Percentiles rank a stretch among this genome's conserved stretches.
Evolutionary conservation across 2,113 vertebrate species (phyloP).

Genomic region (Syngnathus floridae): DNA sequence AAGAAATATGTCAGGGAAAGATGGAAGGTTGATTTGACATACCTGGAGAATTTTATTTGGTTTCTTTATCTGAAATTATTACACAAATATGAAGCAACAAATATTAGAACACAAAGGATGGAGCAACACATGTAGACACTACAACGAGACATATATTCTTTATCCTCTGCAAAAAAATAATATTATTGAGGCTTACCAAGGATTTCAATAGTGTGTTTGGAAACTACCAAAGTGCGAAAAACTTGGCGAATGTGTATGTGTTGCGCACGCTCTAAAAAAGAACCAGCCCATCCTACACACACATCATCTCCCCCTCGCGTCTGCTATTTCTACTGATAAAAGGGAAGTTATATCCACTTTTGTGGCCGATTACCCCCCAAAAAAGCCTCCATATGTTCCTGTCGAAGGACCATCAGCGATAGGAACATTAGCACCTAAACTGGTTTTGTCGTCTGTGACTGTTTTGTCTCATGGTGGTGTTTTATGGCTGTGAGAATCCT

Average conservation of each 20-base stretch:
- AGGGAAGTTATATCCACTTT: constrained; percentile 15
- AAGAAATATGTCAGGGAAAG: constrained; percentile 22
- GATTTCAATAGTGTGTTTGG: too few species aligned
- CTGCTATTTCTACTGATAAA: constrained; percentile 8
- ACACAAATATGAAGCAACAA: too few species aligned
- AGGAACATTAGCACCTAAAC: constrained; percentile 30
- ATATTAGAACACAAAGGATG: background rate
- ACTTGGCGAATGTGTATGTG: background rate
- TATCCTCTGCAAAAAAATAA: too few species aligned
- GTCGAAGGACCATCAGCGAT: constrained; percentile 25
- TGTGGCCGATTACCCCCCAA: constrained; percentile 23
- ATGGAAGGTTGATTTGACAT: constrained; percentile 30
- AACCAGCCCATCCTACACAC: constrained; percentile 31
- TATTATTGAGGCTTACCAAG: too few species aligned
- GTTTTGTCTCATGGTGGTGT: constrained; percentile 23
- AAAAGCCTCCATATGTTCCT: constrained; percentile 30
- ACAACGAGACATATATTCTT: too few species aligned
- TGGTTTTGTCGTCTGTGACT: constrained; percentile 32
- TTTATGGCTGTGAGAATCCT: constrained; percentile 31
- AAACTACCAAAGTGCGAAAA: too few species aligned
- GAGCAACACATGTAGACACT: background rate
- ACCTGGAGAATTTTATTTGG: constrained; percentile 6
- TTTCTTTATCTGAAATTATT: background rate
- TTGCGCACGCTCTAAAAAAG: background rate
- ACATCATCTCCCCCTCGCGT: constrained; percentile 1